Evolutionary conservation across 2,888 invertebrate genomes (phyloP), one percentile per base, ranked within the genome.

Genomic region (Aphrophora alni): DNA sequence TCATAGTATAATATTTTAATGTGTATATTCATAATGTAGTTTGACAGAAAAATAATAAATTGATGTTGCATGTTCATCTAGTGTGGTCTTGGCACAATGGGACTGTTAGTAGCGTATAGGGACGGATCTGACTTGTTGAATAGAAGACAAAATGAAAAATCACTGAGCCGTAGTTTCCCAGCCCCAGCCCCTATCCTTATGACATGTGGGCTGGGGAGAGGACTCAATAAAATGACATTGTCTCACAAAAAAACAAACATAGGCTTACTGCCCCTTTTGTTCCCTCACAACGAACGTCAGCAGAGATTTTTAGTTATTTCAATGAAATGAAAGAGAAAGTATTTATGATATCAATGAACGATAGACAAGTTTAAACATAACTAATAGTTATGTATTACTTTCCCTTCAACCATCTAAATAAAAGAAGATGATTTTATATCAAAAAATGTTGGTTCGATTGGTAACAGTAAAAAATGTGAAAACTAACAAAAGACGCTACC

Each of bases 71-170:
- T 3, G 10, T 2, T 10, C 44, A 44, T 44, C 44, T 21, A n/a
- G 1, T 59, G 59, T 59, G 59, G 59, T 59, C 21, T 21, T 21
- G 59, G 21, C 59, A 59, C 59, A 59, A 59, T 59, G 10, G 59
- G 2, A 59, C 4, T 59, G 21, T 12, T 5, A 44, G 59, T 3
- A 3, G 59, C 21, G 10, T 8, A 21, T 8, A 59, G 59, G n/a
- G 44, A 44, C 14, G 44, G 44, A 0, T n/a, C 12, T 59, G 59
- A 59, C 59, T 21, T 59, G 59, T n/a, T 59, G 59, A 59, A 59
- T 59, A 21, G 59, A 59, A 59, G 59, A 59, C 59, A 59, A 59
- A 59, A 59, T 59, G 59, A 59, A 59, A 59, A 59, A 59, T 59
- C 59, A 59, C 59, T 21, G 59, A 59, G 12, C 21, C 12, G 44